phyloP scores from a whole-genome alignment of 1,140 invertebrate species.

The Anoplolepis gracilipes region DNA sequence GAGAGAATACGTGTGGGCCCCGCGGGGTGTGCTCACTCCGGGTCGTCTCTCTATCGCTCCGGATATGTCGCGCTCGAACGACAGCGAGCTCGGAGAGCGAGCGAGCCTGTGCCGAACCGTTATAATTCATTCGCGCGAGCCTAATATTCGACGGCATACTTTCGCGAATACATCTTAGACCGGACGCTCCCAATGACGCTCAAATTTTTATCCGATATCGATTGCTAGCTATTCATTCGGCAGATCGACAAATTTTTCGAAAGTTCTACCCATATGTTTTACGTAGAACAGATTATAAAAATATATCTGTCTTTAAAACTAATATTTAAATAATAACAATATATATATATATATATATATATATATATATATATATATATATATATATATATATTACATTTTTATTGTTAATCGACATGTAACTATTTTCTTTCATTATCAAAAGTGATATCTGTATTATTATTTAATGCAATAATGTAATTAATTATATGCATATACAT shows the following conservation, averaged over 20 bases:
- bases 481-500: too few species aligned
- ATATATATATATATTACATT: too few species aligned
- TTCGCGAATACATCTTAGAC: neutral
- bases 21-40: constrained; percentile 18
- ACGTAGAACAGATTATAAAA: neutral
- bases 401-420: too few species aligned
- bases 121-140: constrained; percentile 56
- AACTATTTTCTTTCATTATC: too few species aligned
- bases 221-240: neutral
- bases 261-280: neutral
- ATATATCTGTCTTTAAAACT: neutral
- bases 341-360: too few species aligned
- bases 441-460: too few species aligned
- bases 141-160: constrained; percentile 56
- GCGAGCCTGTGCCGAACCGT: constrained; percentile 34
- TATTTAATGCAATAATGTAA: too few species aligned
- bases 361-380: too few species aligned
- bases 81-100: constrained; percentile 29
- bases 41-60: constrained; percentile 58
- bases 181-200: neutral
- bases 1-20: constrained; percentile 20
- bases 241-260: neutral
- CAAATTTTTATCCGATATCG: neutral
- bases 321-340: too few species aligned
- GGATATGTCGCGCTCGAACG: constrained; percentile 65